phyloP scores from a whole-genome alignment of 1,140 invertebrate genomes.

The Panulirus ornatus region DNA sequence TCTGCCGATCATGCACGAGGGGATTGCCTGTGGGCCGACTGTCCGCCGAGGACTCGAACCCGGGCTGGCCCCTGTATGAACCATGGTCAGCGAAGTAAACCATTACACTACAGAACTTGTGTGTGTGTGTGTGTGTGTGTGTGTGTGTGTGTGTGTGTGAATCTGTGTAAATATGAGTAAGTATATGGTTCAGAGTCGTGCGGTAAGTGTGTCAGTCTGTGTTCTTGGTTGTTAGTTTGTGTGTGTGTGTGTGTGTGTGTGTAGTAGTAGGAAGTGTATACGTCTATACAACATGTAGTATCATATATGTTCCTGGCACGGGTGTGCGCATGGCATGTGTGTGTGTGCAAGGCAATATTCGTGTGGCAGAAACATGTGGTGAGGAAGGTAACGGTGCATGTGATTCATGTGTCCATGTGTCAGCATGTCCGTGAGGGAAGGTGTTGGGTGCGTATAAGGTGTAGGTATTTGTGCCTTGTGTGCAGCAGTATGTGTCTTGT shows the following conservation, averaged over 20 bases:
- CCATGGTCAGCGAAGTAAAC: too few species aligned
- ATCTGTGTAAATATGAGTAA: conserved; percentile 12
- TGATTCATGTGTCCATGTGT: neutral
- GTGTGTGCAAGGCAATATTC: neutral
- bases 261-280: neutral
- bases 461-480: conserved; percentile 30
- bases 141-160: neutral
- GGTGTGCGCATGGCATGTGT: neutral
- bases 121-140: conserved; percentile 15
- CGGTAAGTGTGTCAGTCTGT: neutral
- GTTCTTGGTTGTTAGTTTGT: neutral
- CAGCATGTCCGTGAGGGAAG: neutral
- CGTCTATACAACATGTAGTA: neutral
- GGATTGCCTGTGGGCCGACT: too few species aligned
- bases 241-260: conserved; percentile 11
- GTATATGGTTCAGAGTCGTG: neutral
- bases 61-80: too few species aligned
- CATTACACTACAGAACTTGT: too few species aligned
- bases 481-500: conserved; percentile 53
- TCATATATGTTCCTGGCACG: neutral
- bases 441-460: conserved; percentile 32
- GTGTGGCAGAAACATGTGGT: too few species aligned
- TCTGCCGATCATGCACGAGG: too few species aligned
- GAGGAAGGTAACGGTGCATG: too few species aligned
- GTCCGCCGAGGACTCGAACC: too few species aligned